Evolutionary conservation across 2,113 vertebrate genomes (phyloP).

Genomic region (Fulica atra): DNA sequence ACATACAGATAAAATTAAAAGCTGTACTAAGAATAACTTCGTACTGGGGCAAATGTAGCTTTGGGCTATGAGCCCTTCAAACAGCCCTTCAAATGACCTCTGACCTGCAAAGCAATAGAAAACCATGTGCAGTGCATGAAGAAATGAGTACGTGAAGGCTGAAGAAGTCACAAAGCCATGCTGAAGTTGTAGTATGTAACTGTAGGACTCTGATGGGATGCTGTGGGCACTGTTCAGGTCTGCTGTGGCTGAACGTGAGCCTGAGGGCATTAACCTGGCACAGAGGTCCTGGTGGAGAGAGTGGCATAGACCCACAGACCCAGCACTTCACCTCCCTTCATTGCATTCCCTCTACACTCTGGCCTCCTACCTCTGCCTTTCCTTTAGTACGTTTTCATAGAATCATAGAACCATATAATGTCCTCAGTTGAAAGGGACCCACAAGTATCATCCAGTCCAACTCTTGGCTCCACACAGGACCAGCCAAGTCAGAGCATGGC

Average conservation of each 20-base stretch:
- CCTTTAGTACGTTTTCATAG: background rate
- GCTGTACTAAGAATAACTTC: background rate
- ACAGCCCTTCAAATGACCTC: background rate
- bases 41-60: background rate
- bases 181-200: background rate
- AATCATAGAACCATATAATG: too few relatives aligned
- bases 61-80: background rate
- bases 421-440: too few relatives aligned
- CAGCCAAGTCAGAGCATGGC: too few relatives aligned
- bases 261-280: background rate
- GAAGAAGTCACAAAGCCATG: background rate
- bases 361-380: background rate
- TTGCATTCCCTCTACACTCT: background rate
- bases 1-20: background rate
- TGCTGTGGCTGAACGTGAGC: background rate
- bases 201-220: background rate
- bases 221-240: background rate
- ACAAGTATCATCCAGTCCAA: too few relatives aligned
- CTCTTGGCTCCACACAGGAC: too few relatives aligned
- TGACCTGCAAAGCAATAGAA: background rate
- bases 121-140: background rate
- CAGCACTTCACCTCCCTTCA: background rate
- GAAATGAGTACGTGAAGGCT: background rate
- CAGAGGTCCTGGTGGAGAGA: background rate
- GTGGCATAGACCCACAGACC: background rate